Evolutionary conservation across 2,888 invertebrate species (phyloP).

Genomic region (Caenorhabditis sinica): DNA sequence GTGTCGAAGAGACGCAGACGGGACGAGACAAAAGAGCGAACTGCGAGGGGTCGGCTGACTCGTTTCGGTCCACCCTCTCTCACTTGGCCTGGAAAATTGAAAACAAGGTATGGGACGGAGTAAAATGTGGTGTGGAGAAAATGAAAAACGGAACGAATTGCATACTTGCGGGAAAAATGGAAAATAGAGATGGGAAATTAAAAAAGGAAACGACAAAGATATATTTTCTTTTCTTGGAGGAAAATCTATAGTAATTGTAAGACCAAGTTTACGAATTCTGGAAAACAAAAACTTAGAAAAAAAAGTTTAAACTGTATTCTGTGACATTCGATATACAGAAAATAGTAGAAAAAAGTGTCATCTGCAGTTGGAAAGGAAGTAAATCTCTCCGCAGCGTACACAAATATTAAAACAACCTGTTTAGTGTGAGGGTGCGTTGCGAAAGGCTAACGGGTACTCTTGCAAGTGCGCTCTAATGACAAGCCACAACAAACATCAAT

Average conservation of each 20-base stretch:
- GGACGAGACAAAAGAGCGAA: constrained; percentile 25
- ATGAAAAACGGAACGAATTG: constrained; percentile 6
- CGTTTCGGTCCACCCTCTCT: constrained; percentile 20
- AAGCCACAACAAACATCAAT: constrained; percentile 7
- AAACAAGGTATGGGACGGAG: constrained; percentile 22
- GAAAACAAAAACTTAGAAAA: background rate
- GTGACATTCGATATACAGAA: background rate
- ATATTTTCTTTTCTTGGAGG: too few species aligned
- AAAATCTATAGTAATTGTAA: too few species aligned
- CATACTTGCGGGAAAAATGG: background rate
- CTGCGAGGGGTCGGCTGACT: constrained; percentile 53
- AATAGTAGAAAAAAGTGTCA: constrained; percentile 3
- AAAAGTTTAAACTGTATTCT: background rate
- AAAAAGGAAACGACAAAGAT: background rate
- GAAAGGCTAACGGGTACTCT: constrained; percentile 20
- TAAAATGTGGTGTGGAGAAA: background rate
- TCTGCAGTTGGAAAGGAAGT: background rate
- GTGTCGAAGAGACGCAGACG: constrained; percentile 49
- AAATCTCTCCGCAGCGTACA: constrained; percentile 21
- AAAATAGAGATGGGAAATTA: background rate
- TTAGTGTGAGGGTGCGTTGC: constrained; percentile 36
- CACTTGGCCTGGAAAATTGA: constrained; percentile 30
- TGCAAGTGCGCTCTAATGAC: constrained; percentile 41
- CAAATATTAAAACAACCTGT: constrained; percentile 58
- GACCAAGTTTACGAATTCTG: background rate